Base-by-base conservation (phyloP, 2,888 invertebrate genomes). In the Lydus trimaculatus region DNA sequence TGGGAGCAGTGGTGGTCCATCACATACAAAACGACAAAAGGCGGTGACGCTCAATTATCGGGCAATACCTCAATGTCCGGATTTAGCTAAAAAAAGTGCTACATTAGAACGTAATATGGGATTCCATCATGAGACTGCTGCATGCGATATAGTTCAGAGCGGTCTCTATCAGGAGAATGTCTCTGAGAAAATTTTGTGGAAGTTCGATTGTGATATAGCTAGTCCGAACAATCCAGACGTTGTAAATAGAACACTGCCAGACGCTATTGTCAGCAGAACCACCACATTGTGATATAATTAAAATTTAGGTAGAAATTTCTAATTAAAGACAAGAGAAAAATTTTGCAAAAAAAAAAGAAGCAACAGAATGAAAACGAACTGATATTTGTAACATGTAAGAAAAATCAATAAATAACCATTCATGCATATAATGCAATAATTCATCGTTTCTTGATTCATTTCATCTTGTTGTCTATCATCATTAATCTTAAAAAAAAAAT, bases 121-220 rank as follows among this genome's bases (percentile, higher is more conserved):
- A 60, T 43, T 64, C 20, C 48, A 61, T 28, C 58, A 72, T 88
- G 94, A 71, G 94, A 43, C 43, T 1, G 95, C 43, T 1, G 95
- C 25, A 83, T 98, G 76, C 94, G 97, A 84, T 88, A 95, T 75
- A 95, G 98, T 65, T 94, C 97, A 63, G 92, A 94, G 83, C 94
- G 96, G 79, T 95, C 97, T 86, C 92, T 95, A n/a, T 92, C 95
- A 11, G 92, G 94, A 7, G 91, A 95, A 67, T 94, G 96, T 31
- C 93, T 96, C 84, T 36, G 83, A 84, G 73, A 84, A 81, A 72
- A 85, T 85, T 69, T 76, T 85, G 76, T 85, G 85, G 85, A 83
- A 84, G 75, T 85, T 85, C 75, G 85, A 85, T 79, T 84, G 85
- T 83, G 85, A 85, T 80, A 81, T 84, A 72, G 79, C 76, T 74